phyloP scores from a whole-genome alignment of 2,888 invertebrate species.

The Trichacis sp. region DNA sequence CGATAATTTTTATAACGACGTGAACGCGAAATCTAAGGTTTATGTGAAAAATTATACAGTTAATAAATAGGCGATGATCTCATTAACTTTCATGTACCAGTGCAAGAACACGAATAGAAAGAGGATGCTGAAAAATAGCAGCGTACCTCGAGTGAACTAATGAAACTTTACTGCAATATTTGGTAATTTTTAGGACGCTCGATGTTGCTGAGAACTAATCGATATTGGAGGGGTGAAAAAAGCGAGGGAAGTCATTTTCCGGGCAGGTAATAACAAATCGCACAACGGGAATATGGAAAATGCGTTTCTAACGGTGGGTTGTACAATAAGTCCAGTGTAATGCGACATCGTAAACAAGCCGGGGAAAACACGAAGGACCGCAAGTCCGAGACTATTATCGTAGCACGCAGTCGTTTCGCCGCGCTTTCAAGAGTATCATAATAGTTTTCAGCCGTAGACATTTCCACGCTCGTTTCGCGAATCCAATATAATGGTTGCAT shows the following conservation, averaged over 20 bases:
- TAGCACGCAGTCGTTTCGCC: slow-evolving; percentile 36
- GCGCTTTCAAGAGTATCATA: slow-evolving; percentile 34
- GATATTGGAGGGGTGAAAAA: not conserved
- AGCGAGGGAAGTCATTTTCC: slow-evolving; percentile 6
- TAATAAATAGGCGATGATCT: no score
- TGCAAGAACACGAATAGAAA: no score
- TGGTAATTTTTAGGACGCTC: not conserved
- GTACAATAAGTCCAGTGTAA: slow-evolving; percentile 18
- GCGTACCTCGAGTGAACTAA: no score
- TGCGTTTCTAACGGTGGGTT: slow-evolving; percentile 25
- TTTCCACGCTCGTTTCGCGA: slow-evolving; percentile 39
- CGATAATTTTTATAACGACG: no score
- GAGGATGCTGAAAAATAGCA: no score
- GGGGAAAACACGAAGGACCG: slow-evolving; percentile 32
- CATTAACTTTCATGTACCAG: no score
- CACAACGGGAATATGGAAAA: slow-evolving; percentile 23
- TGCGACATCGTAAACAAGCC: slow-evolving; percentile 2
- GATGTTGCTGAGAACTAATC: not conserved
- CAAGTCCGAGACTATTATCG: slow-evolving; percentile 40
- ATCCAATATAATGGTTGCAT: slow-evolving; percentile 26
- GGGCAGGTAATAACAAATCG: slow-evolving; percentile 23
- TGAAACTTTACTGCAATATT: not conserved
- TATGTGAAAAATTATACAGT: no score
- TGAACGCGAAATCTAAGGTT: no score
- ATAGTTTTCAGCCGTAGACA: slow-evolving; percentile 39